Conservation (phyloP, 2,113 vertebrate genomes). For the Romanogobio albipinnatus region DNA sequence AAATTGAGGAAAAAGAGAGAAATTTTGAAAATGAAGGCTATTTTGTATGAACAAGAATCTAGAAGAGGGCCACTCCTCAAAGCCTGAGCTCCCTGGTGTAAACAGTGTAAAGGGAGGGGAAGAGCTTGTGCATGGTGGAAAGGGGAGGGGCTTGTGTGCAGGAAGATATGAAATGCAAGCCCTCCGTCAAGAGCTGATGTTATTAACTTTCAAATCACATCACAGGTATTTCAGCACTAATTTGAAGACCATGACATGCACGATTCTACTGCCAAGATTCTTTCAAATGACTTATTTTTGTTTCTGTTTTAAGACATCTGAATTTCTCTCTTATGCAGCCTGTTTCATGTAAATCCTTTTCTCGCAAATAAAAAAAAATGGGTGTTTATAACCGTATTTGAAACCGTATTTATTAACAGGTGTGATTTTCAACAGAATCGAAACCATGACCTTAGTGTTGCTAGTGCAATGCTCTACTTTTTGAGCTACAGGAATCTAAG, state of each 20-base stretch:
- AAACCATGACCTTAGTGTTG: background rate
- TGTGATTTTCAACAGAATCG: background rate
- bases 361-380: background rate
- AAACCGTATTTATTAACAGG: background rate
- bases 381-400: too few species aligned
- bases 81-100: slow-evolving; percentile 17
- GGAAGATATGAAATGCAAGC: background rate
- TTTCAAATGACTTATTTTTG: background rate
- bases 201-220: background rate
- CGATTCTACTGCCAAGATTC: background rate
- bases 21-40: background rate
- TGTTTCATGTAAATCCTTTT: background rate
- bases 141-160: slow-evolving; percentile 2
- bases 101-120: slow-evolving; percentile 16
- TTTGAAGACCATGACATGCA: background rate
- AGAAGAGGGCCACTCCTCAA: background rate
- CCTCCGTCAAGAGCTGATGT: background rate
- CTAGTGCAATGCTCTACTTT: background rate
- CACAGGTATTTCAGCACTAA: background rate
- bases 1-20: background rate
- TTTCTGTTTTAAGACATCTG: background rate
- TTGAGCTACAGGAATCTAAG: background rate
- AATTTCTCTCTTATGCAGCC: background rate
- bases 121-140: background rate
- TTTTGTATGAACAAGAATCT: slow-evolving; percentile 7